phyloP scores from a whole-genome alignment of 2,113 vertebrate genomes.

The Anas platyrhynchos region DNA sequence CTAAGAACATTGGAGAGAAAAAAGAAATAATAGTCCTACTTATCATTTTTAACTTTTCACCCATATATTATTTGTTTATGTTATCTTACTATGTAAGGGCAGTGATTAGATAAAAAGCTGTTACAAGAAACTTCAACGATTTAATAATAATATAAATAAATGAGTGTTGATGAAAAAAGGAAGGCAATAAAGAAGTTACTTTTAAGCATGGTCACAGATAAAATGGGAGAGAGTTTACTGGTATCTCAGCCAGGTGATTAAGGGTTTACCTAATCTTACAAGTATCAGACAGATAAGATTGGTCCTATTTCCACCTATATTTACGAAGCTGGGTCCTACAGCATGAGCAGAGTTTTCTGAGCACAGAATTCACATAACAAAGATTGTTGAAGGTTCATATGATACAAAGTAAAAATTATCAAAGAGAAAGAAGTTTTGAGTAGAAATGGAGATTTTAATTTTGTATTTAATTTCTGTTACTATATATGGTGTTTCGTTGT shows the following conservation, averaged over 20 bases:
- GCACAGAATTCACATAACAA: neutral
- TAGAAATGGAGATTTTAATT: neutral
- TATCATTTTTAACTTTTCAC: neutral
- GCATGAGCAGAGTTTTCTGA: neutral
- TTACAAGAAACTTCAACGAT: neutral
- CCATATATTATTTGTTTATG: neutral
- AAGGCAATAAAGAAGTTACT: neutral
- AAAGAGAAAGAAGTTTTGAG: neutral
- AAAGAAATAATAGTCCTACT: neutral
- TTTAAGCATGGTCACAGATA: neutral
- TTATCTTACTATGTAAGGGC: neutral
- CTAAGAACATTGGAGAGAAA: neutral
- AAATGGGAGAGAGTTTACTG: neutral
- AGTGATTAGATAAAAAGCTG: neutral
- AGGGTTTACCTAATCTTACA: neutral
- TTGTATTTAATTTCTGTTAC: neutral
- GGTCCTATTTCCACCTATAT: accelerated
- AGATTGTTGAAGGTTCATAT: neutral
- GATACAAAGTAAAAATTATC: neutral
- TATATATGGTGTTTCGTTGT: neutral
- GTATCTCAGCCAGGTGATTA: neutral
- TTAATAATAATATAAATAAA: neutral
- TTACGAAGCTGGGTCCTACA: neutral
- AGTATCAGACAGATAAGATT: neutral
- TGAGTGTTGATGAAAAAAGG: neutral